These are phyloP conservation scores for Drosophila mojavensis DNA, from an alignment of 1,140 invertebrate genomes.

Conservation along the genomic window DNA sequence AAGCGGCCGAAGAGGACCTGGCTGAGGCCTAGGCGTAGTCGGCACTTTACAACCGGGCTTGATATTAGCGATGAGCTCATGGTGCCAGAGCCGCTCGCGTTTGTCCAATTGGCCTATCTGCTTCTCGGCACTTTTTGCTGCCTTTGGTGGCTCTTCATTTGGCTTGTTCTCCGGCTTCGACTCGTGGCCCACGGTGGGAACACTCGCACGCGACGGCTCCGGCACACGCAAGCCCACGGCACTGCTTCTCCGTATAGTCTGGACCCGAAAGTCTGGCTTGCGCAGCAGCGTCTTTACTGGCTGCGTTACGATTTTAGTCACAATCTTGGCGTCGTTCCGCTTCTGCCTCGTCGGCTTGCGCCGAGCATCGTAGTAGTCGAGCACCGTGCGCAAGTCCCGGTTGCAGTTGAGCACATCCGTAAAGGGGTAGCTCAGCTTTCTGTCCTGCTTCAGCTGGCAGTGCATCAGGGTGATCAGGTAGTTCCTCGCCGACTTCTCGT, in stretches of 20 bases:
- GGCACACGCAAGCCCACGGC: conserved; percentile 2
- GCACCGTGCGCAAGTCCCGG: not conserved
- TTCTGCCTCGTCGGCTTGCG: not conserved
- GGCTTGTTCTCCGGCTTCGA: too few species aligned
- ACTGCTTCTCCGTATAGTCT: too few species aligned
- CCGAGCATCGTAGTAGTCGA: not conserved
- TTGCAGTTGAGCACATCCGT: conserved; percentile 11
- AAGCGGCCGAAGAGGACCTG: too few species aligned
- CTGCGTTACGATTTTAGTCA: too few species aligned
- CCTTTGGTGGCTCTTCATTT: too few species aligned
- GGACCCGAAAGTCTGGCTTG: too few species aligned
- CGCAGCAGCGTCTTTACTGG: not conserved
- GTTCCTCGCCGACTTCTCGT: conserved; percentile 27
- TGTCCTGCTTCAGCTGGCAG: conserved; percentile 11
- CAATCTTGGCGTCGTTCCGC: not conserved
- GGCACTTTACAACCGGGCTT: not conserved
- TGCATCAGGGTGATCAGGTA: conserved; percentile 23
- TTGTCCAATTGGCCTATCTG: not conserved
- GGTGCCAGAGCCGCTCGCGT: not conserved
- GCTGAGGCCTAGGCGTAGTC: not conserved
- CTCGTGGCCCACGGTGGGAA: too few species aligned
- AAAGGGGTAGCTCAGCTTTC: conserved; percentile 21
- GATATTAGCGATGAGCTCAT: not conserved
- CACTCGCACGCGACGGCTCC: conserved; percentile 5
- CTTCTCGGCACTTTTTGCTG: not conserved